phyloP scores from a whole-genome alignment of 2,113 vertebrate species.

The Phyllostomus discolor region DNA sequence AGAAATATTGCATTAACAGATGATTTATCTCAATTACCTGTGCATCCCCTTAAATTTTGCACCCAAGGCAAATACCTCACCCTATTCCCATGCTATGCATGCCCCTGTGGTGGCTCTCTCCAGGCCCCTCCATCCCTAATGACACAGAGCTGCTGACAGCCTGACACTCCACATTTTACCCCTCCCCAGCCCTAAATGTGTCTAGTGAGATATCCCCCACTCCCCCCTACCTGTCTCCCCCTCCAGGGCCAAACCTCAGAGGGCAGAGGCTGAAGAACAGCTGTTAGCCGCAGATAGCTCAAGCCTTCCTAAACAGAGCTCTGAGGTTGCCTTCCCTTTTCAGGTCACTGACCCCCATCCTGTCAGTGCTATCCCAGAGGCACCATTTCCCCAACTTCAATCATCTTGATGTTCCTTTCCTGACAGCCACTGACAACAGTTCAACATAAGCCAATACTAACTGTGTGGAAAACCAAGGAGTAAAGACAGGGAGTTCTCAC shows the following conservation, averaged over 20 bases:
- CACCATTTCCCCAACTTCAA: background rate
- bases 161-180: background rate
- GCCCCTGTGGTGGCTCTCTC: background rate
- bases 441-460: background rate
- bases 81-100: background rate
- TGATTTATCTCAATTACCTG: background rate
- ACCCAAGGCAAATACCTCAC: background rate
- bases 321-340: background rate
- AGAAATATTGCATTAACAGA: background rate
- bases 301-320: background rate
- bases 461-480: background rate
- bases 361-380: background rate
- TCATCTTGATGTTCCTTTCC: conserved; percentile 16
- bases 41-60: background rate
- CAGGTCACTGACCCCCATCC: background rate
- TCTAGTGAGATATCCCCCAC: background rate
- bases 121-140: background rate
- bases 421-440: conserved; percentile 1
- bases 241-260: background rate
- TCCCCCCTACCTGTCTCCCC: too few relatives aligned
- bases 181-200: background rate
- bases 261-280: background rate
- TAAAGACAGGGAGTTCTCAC: background rate
- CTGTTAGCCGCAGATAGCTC: background rate
- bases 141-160: background rate